phyloP scores from a whole-genome alignment of 2,113 vertebrate genomes.

The Etheostoma spectabile region DNA sequence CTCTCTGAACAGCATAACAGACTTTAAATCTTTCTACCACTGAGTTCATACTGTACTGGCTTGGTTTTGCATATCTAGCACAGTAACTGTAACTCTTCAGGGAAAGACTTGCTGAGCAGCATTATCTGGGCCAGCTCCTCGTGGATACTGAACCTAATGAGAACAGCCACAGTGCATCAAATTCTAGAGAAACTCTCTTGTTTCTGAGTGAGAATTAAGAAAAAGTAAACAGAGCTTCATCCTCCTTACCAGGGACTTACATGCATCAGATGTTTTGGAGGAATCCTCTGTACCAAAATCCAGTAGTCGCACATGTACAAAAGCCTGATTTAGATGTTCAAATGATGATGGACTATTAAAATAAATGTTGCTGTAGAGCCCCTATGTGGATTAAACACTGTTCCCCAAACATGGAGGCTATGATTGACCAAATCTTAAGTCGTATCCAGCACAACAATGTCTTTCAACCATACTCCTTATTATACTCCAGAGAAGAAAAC shows the following conservation, averaged over 20 bases:
- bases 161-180: slow-evolving; percentile 58
- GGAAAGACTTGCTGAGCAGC: slow-evolving; percentile 68
- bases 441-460: not conserved
- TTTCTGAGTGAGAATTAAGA: slow-evolving; percentile 45
- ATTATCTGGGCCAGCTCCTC: slow-evolving; percentile 78
- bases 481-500: not conserved
- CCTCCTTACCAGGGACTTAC: slow-evolving; percentile 33
- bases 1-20: slow-evolving; percentile 53
- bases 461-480: not conserved
- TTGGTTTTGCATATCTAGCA: slow-evolving; percentile 70
- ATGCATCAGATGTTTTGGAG: not conserved
- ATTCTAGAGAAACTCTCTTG: slow-evolving; percentile 15
- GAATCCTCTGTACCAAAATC: slow-evolving; percentile 17
- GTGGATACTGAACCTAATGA: slow-evolving; percentile 70
- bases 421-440: not conserved
- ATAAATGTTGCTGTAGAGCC: not conserved
- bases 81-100: slow-evolving; percentile 71
- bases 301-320: not conserved
- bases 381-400: slow-evolving; percentile 4
- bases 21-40: slow-evolving; percentile 51
- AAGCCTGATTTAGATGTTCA: slow-evolving; percentile 26
- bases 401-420: not conserved
- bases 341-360: not conserved
- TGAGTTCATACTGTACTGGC: slow-evolving; percentile 48
- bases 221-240: slow-evolving; percentile 52